Base-by-base conservation (phyloP, 2,888 invertebrate species). In the Asteroscopus sphinx region DNA sequence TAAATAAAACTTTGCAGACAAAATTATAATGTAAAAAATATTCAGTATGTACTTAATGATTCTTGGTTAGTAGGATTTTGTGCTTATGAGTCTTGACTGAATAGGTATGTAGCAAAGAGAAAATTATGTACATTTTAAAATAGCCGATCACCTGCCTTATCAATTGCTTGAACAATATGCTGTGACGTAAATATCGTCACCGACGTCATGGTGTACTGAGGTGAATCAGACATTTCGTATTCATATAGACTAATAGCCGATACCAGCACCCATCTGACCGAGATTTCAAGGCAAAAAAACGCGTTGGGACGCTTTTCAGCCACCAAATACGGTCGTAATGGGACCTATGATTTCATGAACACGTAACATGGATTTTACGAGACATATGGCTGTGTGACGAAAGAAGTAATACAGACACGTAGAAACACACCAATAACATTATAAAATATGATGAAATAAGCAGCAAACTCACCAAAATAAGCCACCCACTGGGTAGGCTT, bases 401-500 rank as follows among this genome's bases (percentile, higher is more conserved):
- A 26, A 30, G 26, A 15, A 47, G 42, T 47, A 4, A 8, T 51
- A 15, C 26, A 46, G 41, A 65, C 8, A 44, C 56, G 57, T 30
- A 30, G 11, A 51, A 52, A 59, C 28, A 52, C 37, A 44, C 47
- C 37, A 41, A 47, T 52, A 58, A 40, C 13, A 26, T 9, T 26
- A 44, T 16, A 51, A 54, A 65, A 39, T 47, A 63, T 55, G 52
- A 40, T 53, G 66, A 73, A 75, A 72, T 79, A 55, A 57, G 69
- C 46, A 17, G 55, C 42, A 51, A 73, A 90, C 95, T 95, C 89
- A 96, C 96, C 96, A 95, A 95, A 94, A 93, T 95, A 94, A 95
- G 96, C 96, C 96, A 96, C 96, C 96, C 96, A 96, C 95, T 96
- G 96, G 96, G 96, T 96, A 95, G 96, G 96, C 95, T 95, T 95